phyloP scores from a whole-genome alignment of 2,113 vertebrate genomes.

The Peromyscus polionotus region DNA sequence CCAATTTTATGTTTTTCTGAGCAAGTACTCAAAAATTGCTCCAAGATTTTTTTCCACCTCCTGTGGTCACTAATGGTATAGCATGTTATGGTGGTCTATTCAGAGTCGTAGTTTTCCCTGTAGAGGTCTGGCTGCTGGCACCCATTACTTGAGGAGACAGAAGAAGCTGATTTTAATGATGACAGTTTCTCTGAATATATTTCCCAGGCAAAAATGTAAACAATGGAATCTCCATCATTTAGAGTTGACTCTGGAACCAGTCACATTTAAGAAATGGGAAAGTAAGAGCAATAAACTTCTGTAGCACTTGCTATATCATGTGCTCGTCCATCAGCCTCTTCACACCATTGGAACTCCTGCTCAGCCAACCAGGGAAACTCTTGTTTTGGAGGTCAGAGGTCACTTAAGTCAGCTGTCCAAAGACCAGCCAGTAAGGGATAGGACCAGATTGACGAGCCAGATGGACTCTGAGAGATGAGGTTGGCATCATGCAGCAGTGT shows the following conservation, averaged over 20 bases:
- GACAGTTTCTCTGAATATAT: not conserved
- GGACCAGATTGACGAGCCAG: not conserved
- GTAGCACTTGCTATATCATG: not conserved
- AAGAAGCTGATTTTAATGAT: not conserved
- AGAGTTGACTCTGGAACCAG: not conserved
- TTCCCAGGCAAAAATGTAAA: not conserved
- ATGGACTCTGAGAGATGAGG: not conserved
- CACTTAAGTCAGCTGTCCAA: too few relatives aligned
- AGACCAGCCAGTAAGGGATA: not conserved
- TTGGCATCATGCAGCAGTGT: not conserved
- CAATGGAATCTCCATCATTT: not conserved
- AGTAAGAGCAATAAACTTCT: not conserved
- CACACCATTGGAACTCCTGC: not conserved
- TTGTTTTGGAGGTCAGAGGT: not conserved
- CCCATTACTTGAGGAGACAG: not conserved
- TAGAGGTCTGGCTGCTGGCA: too few relatives aligned
- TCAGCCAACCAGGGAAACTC: not conserved
- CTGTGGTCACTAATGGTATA: not conserved
- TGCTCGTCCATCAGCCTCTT: not conserved
- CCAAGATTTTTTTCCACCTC: not conserved
- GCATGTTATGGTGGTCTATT: not conserved
- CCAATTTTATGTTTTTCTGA: not conserved
- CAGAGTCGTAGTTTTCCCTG: too few relatives aligned
- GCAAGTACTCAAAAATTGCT: not conserved
- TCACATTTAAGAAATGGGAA: not conserved